Percentiles rank a stretch among this genome's conserved stretches.
These are phyloP conservation scores for Solen grandis DNA, from an alignment of 1,140 invertebrate genomes.

Conservation along the genomic window DNA sequence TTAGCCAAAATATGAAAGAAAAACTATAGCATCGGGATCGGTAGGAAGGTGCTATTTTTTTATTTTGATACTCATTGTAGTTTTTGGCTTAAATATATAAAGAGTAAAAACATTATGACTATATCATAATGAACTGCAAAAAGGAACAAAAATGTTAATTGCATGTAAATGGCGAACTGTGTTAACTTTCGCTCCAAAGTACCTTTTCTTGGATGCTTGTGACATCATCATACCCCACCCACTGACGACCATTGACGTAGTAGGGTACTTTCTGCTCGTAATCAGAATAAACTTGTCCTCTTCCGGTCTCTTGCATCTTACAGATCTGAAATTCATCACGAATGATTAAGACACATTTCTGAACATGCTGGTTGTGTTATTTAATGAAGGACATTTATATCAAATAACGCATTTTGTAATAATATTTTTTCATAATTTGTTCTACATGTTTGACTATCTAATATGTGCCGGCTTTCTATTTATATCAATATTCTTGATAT, in stretches of 20 bases:
- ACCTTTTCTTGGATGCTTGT: constrained; percentile 63
- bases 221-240: constrained; percentile 92
- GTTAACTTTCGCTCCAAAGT: too few relatives aligned
- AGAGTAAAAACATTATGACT: too few relatives aligned
- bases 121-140: too few relatives aligned
- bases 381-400: neutral
- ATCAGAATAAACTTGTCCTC: constrained; percentile 80
- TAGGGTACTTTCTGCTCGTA: constrained; percentile 88
- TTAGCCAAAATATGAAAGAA: too few relatives aligned
- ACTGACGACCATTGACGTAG: constrained; percentile 89
- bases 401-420: neutral
- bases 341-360: neutral
- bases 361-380: neutral
- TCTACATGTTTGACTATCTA: neutral
- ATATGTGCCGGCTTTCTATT: neutral
- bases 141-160: too few relatives aligned
- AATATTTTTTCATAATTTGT: neutral
- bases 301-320: constrained; percentile 46
- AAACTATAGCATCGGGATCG: too few relatives aligned
- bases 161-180: too few relatives aligned
- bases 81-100: too few relatives aligned
- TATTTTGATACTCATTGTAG: too few relatives aligned
- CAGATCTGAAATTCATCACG: constrained; percentile 56
- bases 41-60: too few relatives aligned
- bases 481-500: neutral